Percentiles rank a stretch among this genome's conserved stretches.
Conservation (phyloP, 2,113 vertebrate genomes). For the Cygnus atratus region DNA sequence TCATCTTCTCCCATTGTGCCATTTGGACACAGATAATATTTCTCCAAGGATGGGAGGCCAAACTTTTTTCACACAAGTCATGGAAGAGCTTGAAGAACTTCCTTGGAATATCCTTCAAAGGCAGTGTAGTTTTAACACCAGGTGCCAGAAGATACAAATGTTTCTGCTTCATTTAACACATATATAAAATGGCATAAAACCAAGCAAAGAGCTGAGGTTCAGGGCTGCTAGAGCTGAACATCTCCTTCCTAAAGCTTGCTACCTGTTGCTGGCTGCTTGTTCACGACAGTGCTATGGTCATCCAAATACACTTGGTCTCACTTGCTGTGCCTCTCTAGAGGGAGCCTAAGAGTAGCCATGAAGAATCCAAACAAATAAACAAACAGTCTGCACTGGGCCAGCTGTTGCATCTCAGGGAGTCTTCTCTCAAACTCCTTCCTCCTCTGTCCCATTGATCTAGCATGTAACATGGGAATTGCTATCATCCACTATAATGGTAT, state of each 20-base stretch:
- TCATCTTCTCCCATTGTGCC: background rate
- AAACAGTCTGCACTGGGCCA: background rate
- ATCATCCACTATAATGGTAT: background rate
- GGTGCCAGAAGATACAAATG: background rate
- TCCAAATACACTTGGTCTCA: background rate
- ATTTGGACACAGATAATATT: background rate
- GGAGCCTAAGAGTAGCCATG: background rate
- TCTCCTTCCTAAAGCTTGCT: background rate
- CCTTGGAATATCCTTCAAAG: background rate
- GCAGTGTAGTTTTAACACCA: background rate
- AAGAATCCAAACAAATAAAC: background rate
- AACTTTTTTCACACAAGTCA: background rate
- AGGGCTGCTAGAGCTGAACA: background rate
- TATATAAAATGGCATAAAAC: background rate
- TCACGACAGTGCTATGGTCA: background rate
- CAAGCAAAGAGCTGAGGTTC: background rate
- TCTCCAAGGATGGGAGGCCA: background rate
- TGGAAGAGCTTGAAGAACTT: background rate
- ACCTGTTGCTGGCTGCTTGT: background rate
- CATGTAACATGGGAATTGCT: background rate
- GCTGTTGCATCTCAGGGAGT: background rate
- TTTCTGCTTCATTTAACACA: background rate
- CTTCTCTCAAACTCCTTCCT: background rate
- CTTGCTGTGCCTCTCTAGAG: background rate
- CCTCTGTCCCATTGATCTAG: background rate